Evolutionary conservation across 2,888 invertebrate species (phyloP).

Genomic region (Ectemnius continuus): DNA sequence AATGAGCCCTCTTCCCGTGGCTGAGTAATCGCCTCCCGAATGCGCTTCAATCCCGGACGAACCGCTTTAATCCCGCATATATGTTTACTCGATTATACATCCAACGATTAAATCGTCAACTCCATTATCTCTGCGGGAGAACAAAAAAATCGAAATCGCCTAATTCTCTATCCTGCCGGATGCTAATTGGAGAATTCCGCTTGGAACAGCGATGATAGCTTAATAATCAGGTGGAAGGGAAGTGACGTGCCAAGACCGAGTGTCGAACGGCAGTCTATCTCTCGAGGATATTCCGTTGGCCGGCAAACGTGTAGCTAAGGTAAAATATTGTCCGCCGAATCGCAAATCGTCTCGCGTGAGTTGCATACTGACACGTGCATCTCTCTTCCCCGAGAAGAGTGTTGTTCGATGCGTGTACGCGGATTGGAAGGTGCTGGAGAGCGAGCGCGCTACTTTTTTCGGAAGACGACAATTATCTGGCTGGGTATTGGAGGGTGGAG

Average conservation of each 20-base stretch:
- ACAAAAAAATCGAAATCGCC: background rate
- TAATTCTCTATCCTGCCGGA: background rate
- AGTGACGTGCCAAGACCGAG: no score
- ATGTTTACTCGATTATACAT: background rate
- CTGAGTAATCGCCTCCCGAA: slow-evolving; percentile 33
- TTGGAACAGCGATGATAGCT: no score
- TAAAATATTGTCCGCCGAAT: background rate
- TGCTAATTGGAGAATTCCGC: no score
- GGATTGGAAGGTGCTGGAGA: slow-evolving; percentile 11
- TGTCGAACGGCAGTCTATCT: no score
- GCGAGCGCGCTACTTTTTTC: slow-evolving; percentile 17
- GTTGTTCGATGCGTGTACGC: background rate
- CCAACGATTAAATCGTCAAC: background rate
- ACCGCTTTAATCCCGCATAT: no score
- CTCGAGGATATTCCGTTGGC: background rate
- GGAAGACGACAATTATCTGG: slow-evolving; percentile 18
- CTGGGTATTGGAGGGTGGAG: slow-evolving; percentile 16
- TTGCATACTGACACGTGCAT: background rate
- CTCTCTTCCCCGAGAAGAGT: background rate
- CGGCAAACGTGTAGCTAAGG: background rate
- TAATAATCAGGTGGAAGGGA: no score
- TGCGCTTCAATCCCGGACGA: slow-evolving; percentile 6
- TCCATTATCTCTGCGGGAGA: background rate
- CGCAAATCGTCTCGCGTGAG: slow-evolving; percentile 12
- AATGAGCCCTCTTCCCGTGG: slow-evolving; percentile 22